A percentile compares a stretch with the other conserved stretches of the same genome.
Conservation (phyloP, 1,140 invertebrate species). For the Druon quercuslanigerum region DNA sequence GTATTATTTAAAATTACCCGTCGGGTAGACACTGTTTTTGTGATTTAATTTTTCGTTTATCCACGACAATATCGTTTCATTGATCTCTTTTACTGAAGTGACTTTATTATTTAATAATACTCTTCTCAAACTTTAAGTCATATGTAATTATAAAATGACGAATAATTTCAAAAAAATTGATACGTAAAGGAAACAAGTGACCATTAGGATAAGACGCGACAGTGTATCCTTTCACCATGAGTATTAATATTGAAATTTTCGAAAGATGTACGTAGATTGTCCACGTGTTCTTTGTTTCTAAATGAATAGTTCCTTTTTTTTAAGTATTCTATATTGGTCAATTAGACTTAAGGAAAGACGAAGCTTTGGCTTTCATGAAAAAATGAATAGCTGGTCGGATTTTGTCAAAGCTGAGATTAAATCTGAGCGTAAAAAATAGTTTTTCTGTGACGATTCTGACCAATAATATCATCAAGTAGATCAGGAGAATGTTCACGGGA, state of each 20-base stretch:
- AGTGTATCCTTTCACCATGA: constrained; percentile 26
- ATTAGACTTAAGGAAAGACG: neutral
- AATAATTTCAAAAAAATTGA: neutral
- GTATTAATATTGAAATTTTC: constrained; percentile 16
- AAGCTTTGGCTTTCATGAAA: neutral
- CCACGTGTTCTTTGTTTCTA: neutral
- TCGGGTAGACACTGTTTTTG: too few relatives aligned
- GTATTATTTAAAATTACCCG: too few relatives aligned
- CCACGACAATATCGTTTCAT: too few relatives aligned
- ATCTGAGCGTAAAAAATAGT: too few relatives aligned
- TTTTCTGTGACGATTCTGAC: too few relatives aligned
- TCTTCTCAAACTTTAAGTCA: neutral
- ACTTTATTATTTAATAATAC: neutral
- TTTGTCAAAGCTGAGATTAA: too few relatives aligned
- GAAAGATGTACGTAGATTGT: constrained; percentile 2
- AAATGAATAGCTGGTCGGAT: neutral
- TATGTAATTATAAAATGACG: neutral
- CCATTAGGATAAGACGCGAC: constrained; percentile 17
- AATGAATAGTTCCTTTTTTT: constrained; percentile 6
- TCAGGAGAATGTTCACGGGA: too few relatives aligned
- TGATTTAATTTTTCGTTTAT: too few relatives aligned
- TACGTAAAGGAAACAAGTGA: constrained; percentile 24
- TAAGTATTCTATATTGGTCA: constrained; percentile 11
- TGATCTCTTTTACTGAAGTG: too few relatives aligned
- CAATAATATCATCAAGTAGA: too few relatives aligned